Evolutionary conservation across 2,113 vertebrate genomes (phyloP).

Genomic region (Cricetomys ansorgei): DNA sequence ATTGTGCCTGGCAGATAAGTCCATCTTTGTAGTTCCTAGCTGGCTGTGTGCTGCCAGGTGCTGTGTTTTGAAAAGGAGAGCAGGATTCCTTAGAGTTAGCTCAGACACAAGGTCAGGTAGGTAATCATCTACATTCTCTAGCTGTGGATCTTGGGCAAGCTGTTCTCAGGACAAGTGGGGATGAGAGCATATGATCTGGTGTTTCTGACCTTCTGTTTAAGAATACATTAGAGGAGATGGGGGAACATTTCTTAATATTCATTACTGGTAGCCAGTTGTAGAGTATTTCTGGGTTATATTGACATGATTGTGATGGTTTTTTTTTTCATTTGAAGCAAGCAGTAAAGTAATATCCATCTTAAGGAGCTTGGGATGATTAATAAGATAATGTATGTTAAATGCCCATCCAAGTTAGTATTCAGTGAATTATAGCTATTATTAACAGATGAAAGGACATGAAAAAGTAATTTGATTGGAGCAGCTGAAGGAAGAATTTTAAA

Average conservation of each 20-base stretch:
- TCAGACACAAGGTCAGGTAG: not conserved
- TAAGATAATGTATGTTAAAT: slow-evolving; percentile 60
- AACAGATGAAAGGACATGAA: slow-evolving; percentile 61
- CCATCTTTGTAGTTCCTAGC: not conserved
- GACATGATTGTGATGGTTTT: slow-evolving; percentile 57
- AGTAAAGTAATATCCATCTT: not conserved
- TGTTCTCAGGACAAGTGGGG: not conserved
- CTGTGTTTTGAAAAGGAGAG: not conserved
- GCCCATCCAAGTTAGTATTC: slow-evolving; percentile 42
- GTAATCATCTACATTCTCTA: not conserved
- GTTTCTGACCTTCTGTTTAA: not conserved
- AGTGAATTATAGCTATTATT: slow-evolving; percentile 57
- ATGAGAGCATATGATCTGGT: not conserved
- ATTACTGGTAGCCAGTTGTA: not conserved
- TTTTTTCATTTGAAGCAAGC: not conserved
- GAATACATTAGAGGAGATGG: not conserved
- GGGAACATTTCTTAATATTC: slow-evolving; percentile 27
- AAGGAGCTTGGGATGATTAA: slow-evolving; percentile 45
- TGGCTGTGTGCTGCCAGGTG: not conserved
- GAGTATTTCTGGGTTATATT: slow-evolving; percentile 49
- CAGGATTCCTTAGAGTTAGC: not conserved
- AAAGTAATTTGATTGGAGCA: slow-evolving; percentile 62
- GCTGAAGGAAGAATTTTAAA: slow-evolving; percentile 59
- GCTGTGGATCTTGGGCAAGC: not conserved
- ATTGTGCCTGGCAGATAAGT: not conserved